Evolutionary conservation across 2,888 invertebrate genomes (phyloP).

Genomic region (Apocheima hispidaria): DNA sequence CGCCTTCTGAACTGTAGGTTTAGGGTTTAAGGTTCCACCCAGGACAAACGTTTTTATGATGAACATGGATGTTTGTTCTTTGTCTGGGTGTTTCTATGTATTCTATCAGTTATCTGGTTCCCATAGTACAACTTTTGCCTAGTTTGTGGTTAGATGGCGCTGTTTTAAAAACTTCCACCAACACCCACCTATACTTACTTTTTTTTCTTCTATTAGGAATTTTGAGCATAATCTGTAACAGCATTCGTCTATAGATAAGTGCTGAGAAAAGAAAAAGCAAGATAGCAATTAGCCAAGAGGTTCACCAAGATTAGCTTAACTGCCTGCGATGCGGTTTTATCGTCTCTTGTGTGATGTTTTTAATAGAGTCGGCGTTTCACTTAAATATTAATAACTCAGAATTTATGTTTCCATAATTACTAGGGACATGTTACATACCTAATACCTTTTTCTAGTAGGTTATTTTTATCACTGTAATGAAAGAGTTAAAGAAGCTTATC

Average conservation of each 20-base stretch:
- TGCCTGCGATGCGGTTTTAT: slow-evolving; percentile 4
- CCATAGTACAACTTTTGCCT: too few relatives aligned
- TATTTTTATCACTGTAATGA: slow-evolving; percentile 18
- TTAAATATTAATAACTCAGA: slow-evolving; percentile 9
- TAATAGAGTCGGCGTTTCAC: slow-evolving; percentile 3
- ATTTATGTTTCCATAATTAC: slow-evolving; percentile 21
- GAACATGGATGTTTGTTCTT: too few relatives aligned
- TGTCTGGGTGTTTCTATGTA: too few relatives aligned
- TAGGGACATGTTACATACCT: slow-evolving; percentile 4
- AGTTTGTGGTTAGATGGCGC: too few relatives aligned
- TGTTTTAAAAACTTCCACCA: too few relatives aligned
- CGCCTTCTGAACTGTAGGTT: too few relatives aligned
- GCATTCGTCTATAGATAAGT: neutral
- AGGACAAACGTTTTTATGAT: too few relatives aligned
- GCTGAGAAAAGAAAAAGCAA: neutral
- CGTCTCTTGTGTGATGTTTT: slow-evolving; percentile 3
- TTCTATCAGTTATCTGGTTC: too few relatives aligned
- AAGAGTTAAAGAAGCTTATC: neutral
- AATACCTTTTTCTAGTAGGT: slow-evolving; percentile 12
- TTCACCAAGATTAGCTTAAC: slow-evolving; percentile 1
- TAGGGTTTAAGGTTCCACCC: too few relatives aligned
- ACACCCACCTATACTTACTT: too few relatives aligned
- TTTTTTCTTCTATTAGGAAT: too few relatives aligned
- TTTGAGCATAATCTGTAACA: too few relatives aligned
- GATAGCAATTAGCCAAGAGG: neutral